Conservation (phyloP, 2,113 vertebrate species). For the Pollimyrus isidori region DNA sequence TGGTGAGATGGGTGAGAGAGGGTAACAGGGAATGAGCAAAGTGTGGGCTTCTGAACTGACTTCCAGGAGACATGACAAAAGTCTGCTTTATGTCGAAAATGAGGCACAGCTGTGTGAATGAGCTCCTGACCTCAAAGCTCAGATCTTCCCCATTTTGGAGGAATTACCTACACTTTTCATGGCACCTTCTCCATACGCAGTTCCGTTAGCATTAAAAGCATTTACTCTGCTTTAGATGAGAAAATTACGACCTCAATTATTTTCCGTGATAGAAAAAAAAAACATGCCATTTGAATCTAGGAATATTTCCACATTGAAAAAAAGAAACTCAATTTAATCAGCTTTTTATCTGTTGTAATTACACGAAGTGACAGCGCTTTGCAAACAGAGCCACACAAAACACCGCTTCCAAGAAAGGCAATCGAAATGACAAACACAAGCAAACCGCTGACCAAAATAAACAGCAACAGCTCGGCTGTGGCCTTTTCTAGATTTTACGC, state of each 20-base stretch:
- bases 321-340: not conserved
- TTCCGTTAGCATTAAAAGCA: not conserved
- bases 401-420: not conserved
- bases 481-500: not conserved
- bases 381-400: not conserved
- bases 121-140: not conserved
- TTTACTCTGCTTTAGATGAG: not conserved
- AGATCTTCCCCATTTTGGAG: not conserved
- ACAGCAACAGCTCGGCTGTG: not conserved
- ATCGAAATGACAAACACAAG: not conserved
- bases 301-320: not conserved
- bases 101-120: not conserved
- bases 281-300: not conserved
- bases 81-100: not conserved
- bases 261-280: not conserved
- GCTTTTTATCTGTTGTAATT: constrained; percentile 1
- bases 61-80: not conserved
- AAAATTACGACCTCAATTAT: constrained; percentile 2
- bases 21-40: not conserved
- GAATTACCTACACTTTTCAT: not conserved
- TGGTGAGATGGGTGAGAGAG: not conserved
- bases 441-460: not conserved
- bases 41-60: not conserved
- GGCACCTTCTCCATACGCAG: not conserved
- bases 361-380: not conserved